Evolutionary conservation across 2,113 vertebrate species (phyloP), one percentile per base, ranked within the genome.

Genomic region (Alethe diademata): DNA sequence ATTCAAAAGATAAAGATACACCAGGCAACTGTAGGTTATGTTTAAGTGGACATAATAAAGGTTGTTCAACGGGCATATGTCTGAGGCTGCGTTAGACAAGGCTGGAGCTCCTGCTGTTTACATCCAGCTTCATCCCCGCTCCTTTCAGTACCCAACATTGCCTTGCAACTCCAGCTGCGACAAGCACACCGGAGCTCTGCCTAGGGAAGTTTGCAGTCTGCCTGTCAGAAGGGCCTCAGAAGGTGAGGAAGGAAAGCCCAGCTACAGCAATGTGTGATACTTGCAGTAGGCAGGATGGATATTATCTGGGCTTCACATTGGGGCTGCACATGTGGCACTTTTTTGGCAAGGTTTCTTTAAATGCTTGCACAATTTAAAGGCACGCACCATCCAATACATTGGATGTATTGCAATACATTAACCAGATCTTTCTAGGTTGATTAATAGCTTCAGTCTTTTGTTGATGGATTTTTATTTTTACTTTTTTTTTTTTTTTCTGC

Each of bases 371-470:
- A 86, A 86, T 94, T 78, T 93, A 75, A 64, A 94, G 80, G 91
- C 94, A 81, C 1, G 3, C 48, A 70, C 58, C 8, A 5, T 57
- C 66, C 87, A 70, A 35, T 35, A 35, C 35, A 35, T 35, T 35
- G 35, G 35, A 35, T 35, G 35, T 35, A 35, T 35, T 79, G 76
- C 80, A 82, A 65, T 80, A 79, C 36, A 73, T 94, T 95, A 94
- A 84, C 84, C 93, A 95, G 78, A 79, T 87, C 84, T 91, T 91
- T 90, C 89, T 42, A 62, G 38, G 62, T 25, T 95, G 93, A 90
- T 94, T 88, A 92, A 94, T 94, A 71, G 47, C 75, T 76, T 83
- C 71, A 78, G 75, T 51, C 79, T 85, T 95, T 86, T 90, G 66
- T 72, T 85, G 82, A 50, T 58, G 64, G 56, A 42, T 42, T 93